Evolutionary conservation across 2,797 vertebrate genomes (phyloP).

Genomic region (Alca torda): DNA sequence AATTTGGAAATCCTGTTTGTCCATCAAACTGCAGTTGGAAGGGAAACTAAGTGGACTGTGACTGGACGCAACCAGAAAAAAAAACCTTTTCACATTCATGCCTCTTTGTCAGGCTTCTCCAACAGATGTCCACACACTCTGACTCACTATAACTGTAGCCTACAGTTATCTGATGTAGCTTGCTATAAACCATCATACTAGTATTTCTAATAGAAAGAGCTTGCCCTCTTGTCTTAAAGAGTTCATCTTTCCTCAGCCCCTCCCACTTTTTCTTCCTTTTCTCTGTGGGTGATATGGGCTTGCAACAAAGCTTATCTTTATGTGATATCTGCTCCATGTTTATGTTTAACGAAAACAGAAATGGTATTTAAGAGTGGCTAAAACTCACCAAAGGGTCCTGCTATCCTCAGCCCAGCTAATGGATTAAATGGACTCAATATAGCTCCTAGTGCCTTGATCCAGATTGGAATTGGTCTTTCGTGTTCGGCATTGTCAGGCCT

Average conservation of each 20-base stretch:
- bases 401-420: constrained; percentile 90
- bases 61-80: neutral
- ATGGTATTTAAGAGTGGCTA: neutral
- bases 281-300: neutral
- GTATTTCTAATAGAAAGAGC: neutral
- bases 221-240: neutral
- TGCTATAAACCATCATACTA: neutral
- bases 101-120: neutral
- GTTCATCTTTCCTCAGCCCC: neutral
- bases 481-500: constrained; percentile 81
- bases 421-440: constrained; percentile 92
- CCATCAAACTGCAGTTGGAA: neutral
- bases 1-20: neutral
- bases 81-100: neutral
- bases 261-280: neutral
- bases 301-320: neutral
- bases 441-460: constrained; percentile 94
- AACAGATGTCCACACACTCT: neutral
- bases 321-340: neutral
- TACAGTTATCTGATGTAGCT: neutral
- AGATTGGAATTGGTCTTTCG: constrained; percentile 88
- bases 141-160: neutral
- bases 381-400: constrained; percentile 92
- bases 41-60: neutral
- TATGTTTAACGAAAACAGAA: neutral